Percentiles rank a stretch among this genome's conserved stretches.
Evolutionary conservation across 2,888 invertebrate genomes (phyloP).

Genomic region (Liopterus haemorrhoidalis): DNA sequence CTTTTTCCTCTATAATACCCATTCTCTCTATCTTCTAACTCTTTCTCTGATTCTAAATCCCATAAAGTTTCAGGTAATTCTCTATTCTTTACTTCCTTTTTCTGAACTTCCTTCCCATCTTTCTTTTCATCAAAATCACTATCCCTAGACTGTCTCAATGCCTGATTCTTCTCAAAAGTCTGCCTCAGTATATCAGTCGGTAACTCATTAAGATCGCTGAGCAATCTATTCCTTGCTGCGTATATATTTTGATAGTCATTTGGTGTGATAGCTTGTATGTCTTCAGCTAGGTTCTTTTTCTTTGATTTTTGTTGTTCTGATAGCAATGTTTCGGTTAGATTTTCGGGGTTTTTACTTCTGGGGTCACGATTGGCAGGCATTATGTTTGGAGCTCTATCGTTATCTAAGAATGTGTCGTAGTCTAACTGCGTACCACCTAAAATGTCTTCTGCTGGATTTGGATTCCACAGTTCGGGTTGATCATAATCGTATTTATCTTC

Average conservation of each 20-base stretch:
- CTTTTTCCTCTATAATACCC: constrained; percentile 40
- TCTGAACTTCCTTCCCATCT: constrained; percentile 39
- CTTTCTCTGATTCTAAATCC: constrained; percentile 55
- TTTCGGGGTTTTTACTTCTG: constrained; percentile 37
- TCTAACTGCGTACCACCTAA: constrained; percentile 16
- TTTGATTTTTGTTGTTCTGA: constrained; percentile 25
- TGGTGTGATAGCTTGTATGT: constrained; percentile 34
- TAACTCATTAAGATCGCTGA: constrained; percentile 42
- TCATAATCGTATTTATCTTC: constrained; percentile 20
- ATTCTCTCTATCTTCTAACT: constrained; percentile 46
- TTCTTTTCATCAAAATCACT: constrained; percentile 40
- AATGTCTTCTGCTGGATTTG: constrained; percentile 11
- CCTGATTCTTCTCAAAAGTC: constrained; percentile 43
- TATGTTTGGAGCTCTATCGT: constrained; percentile 4
- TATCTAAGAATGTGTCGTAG: constrained; percentile 15
- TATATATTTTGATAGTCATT: constrained; percentile 43
- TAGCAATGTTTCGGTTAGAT: constrained; percentile 6
- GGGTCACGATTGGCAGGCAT: constrained; percentile 41
- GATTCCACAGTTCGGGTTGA: constrained; percentile 14
- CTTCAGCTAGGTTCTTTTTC: constrained; percentile 40
- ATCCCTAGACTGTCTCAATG: constrained; percentile 43
- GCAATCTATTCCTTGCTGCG: constrained; percentile 39
- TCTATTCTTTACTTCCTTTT: constrained; percentile 32
- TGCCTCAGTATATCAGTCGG: constrained; percentile 45
- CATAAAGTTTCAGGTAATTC: constrained; percentile 43